These are phyloP conservation scores for Aurelia aurita DNA, from an alignment of 30 jellyfish, hydroid and myxozoan species.

Conservation along the genomic window DNA sequence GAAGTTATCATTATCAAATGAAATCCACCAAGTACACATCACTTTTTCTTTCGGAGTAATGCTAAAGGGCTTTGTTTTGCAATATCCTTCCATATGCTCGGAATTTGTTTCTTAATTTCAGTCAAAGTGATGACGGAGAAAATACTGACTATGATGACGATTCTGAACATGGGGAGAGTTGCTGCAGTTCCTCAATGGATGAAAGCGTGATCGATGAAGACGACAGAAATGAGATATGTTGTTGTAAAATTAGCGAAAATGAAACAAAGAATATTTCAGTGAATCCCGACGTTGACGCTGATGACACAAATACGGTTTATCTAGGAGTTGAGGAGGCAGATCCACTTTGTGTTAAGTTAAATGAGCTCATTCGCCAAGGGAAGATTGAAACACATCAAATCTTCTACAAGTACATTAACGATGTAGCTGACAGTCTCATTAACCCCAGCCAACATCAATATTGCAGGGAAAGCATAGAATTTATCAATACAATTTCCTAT, in stretches of 20 bases:
- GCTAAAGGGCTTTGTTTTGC: no score
- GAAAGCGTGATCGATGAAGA: background rate
- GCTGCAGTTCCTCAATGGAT: background rate
- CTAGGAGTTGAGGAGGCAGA: conserved; percentile 39
- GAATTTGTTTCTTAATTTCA: no score
- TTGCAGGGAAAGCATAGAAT: conserved; percentile 13
- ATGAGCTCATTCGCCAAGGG: conserved; percentile 7
- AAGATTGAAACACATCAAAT: conserved; percentile 1
- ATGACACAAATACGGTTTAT: background rate
- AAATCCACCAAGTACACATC: no score
- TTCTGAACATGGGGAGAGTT: no score
- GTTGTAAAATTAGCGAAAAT: no score
- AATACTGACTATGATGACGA: no score
- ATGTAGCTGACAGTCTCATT: conserved; percentile 5
- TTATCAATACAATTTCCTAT: conserved; percentile 20
- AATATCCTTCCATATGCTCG: no score
- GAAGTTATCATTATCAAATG: no score
- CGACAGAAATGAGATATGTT: background rate
- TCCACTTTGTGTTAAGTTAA: background rate
- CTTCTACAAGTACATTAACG: conserved; percentile 26
- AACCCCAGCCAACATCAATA: conserved; percentile 22
- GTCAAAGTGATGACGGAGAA: no score
- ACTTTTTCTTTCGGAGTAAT: no score
- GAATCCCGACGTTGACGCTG: conserved; percentile 12
- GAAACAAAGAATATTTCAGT: no score